phyloP scores from a whole-genome alignment of 2,113 vertebrate species.

The Columba livia region DNA sequence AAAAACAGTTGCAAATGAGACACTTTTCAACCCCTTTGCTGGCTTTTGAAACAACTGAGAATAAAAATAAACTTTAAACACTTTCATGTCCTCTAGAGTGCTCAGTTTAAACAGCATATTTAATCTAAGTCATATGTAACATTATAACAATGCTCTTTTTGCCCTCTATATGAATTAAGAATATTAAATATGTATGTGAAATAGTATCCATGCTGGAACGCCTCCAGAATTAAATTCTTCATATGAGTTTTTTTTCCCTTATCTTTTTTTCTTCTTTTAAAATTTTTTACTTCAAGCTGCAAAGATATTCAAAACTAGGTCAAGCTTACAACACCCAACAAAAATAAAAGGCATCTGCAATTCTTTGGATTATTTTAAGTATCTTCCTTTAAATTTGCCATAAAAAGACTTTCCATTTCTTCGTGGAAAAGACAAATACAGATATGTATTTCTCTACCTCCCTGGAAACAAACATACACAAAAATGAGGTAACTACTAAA shows the following conservation, averaged over 20 bases:
- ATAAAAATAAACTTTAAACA: conserved; percentile 55
- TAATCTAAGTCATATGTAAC: conserved; percentile 2
- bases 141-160: conserved; percentile 15
- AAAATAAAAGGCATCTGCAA: not conserved
- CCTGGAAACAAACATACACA: not conserved
- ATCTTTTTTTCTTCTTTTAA: too few species aligned
- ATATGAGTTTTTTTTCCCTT: not conserved
- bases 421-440: not conserved
- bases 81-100: not conserved
- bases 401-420: not conserved
- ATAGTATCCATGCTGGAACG: not conserved
- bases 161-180: not conserved
- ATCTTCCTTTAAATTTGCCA: not conserved
- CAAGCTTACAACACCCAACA: not conserved
- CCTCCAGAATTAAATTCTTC: not conserved
- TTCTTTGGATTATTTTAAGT: not conserved
- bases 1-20: conserved; percentile 2
- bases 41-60: conserved; percentile 15
- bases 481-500: not conserved
- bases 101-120: conserved; percentile 1
- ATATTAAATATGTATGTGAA: conserved; percentile 37
- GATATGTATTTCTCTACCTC: not conserved
- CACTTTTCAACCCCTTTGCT: conserved; percentile 1
- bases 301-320: conserved; percentile 21
- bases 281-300: not conserved